Evolutionary conservation across 2,113 vertebrate genomes (phyloP), one percentile per base, ranked within the genome.

Genomic region (Sciurus niger): DNA sequence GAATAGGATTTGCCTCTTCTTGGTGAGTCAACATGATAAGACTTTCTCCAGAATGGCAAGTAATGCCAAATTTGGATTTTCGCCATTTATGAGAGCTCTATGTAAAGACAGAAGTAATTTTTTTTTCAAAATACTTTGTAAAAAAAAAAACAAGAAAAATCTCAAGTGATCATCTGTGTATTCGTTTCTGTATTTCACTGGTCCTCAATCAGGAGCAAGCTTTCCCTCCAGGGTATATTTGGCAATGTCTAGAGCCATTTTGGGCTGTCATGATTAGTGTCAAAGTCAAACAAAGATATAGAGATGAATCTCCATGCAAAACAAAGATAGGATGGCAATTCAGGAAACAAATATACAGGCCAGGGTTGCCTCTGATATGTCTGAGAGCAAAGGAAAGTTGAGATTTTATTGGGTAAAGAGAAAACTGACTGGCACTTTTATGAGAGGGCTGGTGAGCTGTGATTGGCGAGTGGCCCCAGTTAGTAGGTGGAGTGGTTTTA

Each of bases 1-100:
- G 24, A 93, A 14, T 73, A 72, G 74, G 76, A 90, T 46, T 83
- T 91, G 46, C 68, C 73, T 89, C 9, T 72, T 34, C 43, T 68
- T 89, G 73, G 60, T 83, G 70, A 87, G 11, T 78, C 82, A 77
- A 77, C 48, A 30, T 53, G 76, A 43, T 65, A 74, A 96, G 14
- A 20, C 30, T 96, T 95, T 85, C 72, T 90, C 73, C 53, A 83
- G 14, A 40, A 32, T 60, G 46, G n/a, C 8, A 82, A 91, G 30
- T 91, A 85, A 46, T 88, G 89, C 89, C 78, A 94, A 82, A 94
- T 84, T 70, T 91, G 28, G 48, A 40, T 87, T 91, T 96, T 95
- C 51, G 76, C 6, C 78, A 60, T 43, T 96, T 96, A 68, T 84
- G 34, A 93, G 78, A 95, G 16, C 5, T 51, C 32, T 68, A 48